Percentiles rank a stretch among this genome's conserved stretches.
Evolutionary conservation across 2,888 invertebrate species (phyloP).

Genomic region (Onthophagus sagittarius): DNA sequence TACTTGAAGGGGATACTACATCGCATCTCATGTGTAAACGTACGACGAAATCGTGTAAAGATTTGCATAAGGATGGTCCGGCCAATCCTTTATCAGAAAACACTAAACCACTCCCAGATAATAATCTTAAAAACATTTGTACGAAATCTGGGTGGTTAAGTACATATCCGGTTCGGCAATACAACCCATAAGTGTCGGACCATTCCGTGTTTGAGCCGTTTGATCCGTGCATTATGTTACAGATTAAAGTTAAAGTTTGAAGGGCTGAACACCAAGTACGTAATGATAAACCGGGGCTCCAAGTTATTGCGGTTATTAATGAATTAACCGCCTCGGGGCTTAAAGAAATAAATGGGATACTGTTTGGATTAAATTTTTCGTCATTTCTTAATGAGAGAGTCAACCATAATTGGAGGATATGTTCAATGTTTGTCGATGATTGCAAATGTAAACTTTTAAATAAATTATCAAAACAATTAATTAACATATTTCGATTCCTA

Average conservation of each 20-base stretch:
- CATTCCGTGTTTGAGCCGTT: constrained; percentile 32
- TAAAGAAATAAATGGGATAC: constrained; percentile 62
- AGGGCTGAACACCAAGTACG: constrained; percentile 77
- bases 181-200: constrained; percentile 37
- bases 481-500: constrained; percentile 59
- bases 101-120: constrained; percentile 61
- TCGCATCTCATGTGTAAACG: constrained; percentile 66
- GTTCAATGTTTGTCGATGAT: constrained; percentile 74
- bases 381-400: constrained; percentile 56
- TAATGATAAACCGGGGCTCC: constrained; percentile 64
- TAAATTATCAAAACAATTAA: constrained; percentile 65
- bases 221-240: constrained; percentile 56
- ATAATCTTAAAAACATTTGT: constrained; percentile 62
- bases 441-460: constrained; percentile 65
- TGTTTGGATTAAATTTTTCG: constrained; percentile 56
- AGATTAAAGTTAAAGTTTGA: constrained; percentile 70
- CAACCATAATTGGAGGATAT: constrained; percentile 81
- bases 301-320: constrained; percentile 62
- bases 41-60: constrained; percentile 67
- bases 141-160: constrained; percentile 65
- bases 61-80: constrained; percentile 72
- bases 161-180: constrained; percentile 62
- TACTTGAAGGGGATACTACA: constrained; percentile 54
- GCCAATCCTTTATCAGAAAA: constrained; percentile 56
- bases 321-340: constrained; percentile 63